Conservation (phyloP, 2,113 vertebrate genomes). For the Ammospiza caudacuta region DNA sequence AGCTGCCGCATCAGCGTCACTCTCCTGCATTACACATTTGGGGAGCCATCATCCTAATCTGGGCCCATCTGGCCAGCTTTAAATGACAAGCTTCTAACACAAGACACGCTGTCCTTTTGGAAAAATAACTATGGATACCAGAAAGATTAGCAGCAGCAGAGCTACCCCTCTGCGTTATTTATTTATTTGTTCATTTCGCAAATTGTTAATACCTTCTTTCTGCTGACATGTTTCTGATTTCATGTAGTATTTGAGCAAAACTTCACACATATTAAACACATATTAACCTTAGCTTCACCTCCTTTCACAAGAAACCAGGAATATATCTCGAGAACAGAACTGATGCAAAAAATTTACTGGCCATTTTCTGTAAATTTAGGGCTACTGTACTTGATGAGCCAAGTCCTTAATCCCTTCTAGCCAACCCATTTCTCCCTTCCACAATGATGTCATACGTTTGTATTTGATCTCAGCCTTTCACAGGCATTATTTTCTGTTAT, state of each 20-base stretch:
- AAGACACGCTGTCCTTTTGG: fast-evolving
- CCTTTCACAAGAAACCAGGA: not conserved
- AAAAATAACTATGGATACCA: not conserved
- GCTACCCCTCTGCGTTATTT: not conserved
- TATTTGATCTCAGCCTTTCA: not conserved
- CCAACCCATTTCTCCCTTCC: not conserved
- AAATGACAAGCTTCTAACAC: not conserved
- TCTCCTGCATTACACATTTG: not conserved
- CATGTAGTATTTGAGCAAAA: not conserved
- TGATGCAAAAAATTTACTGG: not conserved
- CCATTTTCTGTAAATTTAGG: not conserved
- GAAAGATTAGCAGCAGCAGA: not conserved
- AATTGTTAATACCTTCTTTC: not conserved
- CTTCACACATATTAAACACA: not conserved
- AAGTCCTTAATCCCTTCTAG: not conserved
- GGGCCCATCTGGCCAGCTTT: not conserved
- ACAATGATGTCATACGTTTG: not conserved
- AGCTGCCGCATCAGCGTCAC: not conserved
- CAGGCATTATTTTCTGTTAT: not conserved
- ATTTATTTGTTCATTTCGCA: not conserved
- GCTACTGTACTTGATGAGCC: not conserved
- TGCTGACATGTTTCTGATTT: not conserved
- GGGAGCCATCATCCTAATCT: not conserved
- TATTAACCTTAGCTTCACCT: not conserved
- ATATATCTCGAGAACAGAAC: not conserved